Evolutionary conservation across 1,140 invertebrate species (phyloP), one percentile per base, ranked within the genome.

Genomic region (Cephus cinctus): DNA sequence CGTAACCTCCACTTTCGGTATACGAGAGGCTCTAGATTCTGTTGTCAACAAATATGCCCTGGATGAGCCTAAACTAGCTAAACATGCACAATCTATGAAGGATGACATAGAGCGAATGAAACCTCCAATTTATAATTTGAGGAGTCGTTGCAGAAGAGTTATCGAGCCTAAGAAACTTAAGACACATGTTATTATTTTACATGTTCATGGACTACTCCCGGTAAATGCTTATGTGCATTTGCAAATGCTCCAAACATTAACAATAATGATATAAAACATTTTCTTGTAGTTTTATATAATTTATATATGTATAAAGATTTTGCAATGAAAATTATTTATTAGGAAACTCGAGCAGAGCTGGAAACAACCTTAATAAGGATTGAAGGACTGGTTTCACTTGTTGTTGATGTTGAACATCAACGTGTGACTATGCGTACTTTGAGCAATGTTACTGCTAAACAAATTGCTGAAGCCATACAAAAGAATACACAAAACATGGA

Each of bases 371-470:
- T 79, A 50, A 71, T 78, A 47, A 64, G 72, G 56, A 68, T 77
- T 12, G 69, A 74, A 56, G 76, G 76, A 36, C 59, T 78, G 6
- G 59, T 78, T 43, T 78, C 76, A 4, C 56, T 79, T 19, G 74
- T 78, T 16, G 61, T 77, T 16, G 76, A 78, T 58, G 73, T 78
- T 5, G 74, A 76, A 57, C 75, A 77, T 63, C 76, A 78, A 23
- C 56, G 76, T 40, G 75, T 73, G 39, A 75, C 75, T 5, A 76
- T 78, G 69, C 65, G 76, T 38, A 75, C 76, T 5, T 59, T 77
- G 36, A 66, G 52, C 39, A 73, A 67, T 54, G 65, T 77, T 20
- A 70, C 68, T 8, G 68, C 75, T 0, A 71, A 72, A 52, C 71
- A 69, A 64, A 76, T 78, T 44, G 76, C 74, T 1, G 67, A 78